phyloP scores from a whole-genome alignment of 2,888 invertebrate genomes.

The Drosophila subquinaria region DNA sequence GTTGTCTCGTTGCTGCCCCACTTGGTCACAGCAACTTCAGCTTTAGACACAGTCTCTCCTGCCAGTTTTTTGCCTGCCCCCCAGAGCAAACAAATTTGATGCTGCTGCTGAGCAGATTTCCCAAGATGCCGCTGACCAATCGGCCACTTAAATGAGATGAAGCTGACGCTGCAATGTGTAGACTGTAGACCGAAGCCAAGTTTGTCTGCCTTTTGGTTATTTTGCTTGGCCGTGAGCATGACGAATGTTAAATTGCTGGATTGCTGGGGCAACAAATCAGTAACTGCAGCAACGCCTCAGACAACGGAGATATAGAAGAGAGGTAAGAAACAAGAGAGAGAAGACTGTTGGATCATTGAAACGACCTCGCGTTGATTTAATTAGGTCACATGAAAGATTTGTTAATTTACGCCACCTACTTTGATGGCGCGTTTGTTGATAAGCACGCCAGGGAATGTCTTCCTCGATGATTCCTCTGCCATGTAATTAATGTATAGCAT shows the following conservation, averaged over 20 bases:
- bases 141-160: conserved; percentile 46
- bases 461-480: background rate
- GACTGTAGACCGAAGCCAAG: conserved; percentile 7
- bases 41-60: conserved; percentile 47
- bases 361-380: conserved; percentile 73
- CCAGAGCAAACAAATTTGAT: conserved; percentile 55
- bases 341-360: conserved; percentile 35
- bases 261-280: conserved; percentile 45
- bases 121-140: conserved; percentile 60
- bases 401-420: conserved; percentile 82
- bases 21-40: conserved; percentile 42
- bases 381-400: conserved; percentile 80
- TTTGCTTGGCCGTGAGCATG: conserved; percentile 71
- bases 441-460: conserved; percentile 61
- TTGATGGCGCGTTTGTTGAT: conserved; percentile 73
- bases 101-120: conserved; percentile 42
- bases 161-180: background rate
- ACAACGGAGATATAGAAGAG: background rate
- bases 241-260: conserved; percentile 75
- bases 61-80: conserved; percentile 27
- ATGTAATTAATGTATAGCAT: conserved; percentile 70
- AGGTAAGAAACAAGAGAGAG: background rate
- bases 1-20: conserved; percentile 9
- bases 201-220: conserved; percentile 53
- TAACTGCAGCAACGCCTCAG: conserved; percentile 28